Percentiles rank a stretch among this genome's conserved stretches.
phyloP scores from a whole-genome alignment of 2,888 invertebrate species.

The Dolichopus griseipennis region DNA sequence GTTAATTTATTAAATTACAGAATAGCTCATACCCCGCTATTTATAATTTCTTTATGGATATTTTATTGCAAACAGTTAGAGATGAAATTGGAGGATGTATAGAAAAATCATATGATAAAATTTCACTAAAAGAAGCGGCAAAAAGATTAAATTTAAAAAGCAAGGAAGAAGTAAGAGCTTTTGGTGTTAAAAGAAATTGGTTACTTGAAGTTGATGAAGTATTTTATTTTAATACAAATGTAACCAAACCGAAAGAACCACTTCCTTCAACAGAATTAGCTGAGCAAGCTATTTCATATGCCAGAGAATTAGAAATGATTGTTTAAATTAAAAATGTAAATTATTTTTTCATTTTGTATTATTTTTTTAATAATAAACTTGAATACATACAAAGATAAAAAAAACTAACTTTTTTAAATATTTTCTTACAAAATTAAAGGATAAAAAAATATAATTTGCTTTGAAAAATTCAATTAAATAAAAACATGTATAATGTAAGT shows the following conservation, averaged over 20 bases:
- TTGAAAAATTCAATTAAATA: too few relatives aligned
- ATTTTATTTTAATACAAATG: conserved; percentile 71
- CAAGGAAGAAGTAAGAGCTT: conserved; percentile 67
- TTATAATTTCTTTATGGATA: conserved; percentile 95
- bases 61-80: conserved; percentile 86
- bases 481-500: too few relatives aligned
- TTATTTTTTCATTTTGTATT: not conserved
- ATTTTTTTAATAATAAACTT: too few relatives aligned
- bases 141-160: conserved; percentile 78
- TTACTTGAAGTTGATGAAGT: conserved; percentile 64
- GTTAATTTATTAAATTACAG: conserved; percentile 41
- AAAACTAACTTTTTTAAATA: too few relatives aligned
- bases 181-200: conserved; percentile 82
- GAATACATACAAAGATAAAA: too few relatives aligned
- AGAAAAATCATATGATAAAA: conserved; percentile 90
- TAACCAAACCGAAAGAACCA: conserved; percentile 63
- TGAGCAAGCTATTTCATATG: conserved; percentile 91
- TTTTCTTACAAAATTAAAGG: too few relatives aligned
- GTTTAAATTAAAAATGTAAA: conserved; percentile 56
- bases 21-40: conserved; percentile 93
- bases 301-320: conserved; percentile 97
- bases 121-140: conserved; percentile 77
- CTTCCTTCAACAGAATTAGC: conserved; percentile 87
- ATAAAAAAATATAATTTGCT: too few relatives aligned
- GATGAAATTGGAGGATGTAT: conserved; percentile 95